Evolutionary conservation across 2,113 vertebrate species (phyloP), one percentile per base, ranked within the genome.

Genomic region (Pycnonotus jocosus): DNA sequence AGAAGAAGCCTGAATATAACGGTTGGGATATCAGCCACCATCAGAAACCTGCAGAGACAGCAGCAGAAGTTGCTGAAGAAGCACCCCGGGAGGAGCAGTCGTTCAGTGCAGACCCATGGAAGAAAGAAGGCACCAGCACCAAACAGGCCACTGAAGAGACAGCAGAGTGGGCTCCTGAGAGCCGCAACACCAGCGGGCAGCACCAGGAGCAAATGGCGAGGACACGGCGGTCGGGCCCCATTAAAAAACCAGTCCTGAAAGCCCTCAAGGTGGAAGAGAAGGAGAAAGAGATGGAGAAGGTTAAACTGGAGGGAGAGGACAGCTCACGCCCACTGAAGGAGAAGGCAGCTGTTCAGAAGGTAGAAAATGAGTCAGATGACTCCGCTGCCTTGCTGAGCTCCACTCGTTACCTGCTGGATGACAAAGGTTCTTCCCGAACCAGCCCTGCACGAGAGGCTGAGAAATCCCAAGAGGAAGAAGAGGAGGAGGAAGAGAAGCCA

Each of bases 261-360:
- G 99, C 99, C 82, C 98, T 99, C 31, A 99, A 99, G 91, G 99
- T 99, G 7, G 99, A 99, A 77, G 99, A 99, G 66, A 99, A 99
- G 84, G 99, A 99, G 83, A 99, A 99, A 70, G 99, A 99, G 71
- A 98, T 99, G 44, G 99, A 99, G 71, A 99, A 99, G 95, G 82
- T 97, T 38, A 99, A 99, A 83, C 98, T 98, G 5, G 98, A 98
- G 38, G 96, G 95, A 31, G 98, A 99, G 74, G 99, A 98, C 86
- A 96, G 97, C 20, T 81, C 96, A 0, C 98, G 97, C 23, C 97
- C 93, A 0, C 95, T 98, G 50, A 94, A 97, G 60, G 99, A 99
- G 82, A 99, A 98, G 68, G 97, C 96, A 25, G 69, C 98, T 81
- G 24, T 97, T 84, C 68, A 93, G 95, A 84, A 97, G 95, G 80